Evolutionary conservation across 2,888 invertebrate species (phyloP).

Genomic region (Lacanobia oleracea): DNA sequence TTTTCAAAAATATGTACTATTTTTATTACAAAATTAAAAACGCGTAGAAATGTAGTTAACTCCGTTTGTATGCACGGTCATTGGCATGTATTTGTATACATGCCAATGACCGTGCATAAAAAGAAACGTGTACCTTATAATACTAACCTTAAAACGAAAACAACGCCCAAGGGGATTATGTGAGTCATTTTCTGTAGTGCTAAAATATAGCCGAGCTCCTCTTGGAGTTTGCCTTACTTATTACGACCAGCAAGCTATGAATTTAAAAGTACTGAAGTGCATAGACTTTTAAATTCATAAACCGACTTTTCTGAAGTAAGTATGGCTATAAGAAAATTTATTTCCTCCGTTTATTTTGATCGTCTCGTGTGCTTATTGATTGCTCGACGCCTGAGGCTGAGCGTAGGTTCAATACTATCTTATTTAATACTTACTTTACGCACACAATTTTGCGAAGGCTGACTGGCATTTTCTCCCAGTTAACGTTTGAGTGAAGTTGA

Average conservation of each 20-base stretch:
- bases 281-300: slow-evolving; percentile 16
- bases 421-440: too few species aligned
- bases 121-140: not conserved
- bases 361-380: not conserved
- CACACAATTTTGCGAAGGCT: too few species aligned
- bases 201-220: slow-evolving; percentile 18
- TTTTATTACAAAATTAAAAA: too few species aligned
- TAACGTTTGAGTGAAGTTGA: too few species aligned
- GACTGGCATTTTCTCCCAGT: too few species aligned
- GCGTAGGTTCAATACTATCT: too few species aligned
- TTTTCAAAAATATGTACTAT: too few species aligned
- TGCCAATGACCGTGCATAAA: too few species aligned
- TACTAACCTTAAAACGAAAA: slow-evolving; percentile 26
- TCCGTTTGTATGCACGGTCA: too few species aligned
- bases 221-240: slow-evolving; percentile 14
- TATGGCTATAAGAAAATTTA: not conserved
- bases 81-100: too few species aligned
- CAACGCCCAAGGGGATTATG: not conserved
- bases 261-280: slow-evolving; percentile 22
- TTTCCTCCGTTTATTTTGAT: not conserved
- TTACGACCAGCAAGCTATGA: slow-evolving; percentile 22
- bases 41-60: too few species aligned
- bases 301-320: slow-evolving; percentile 7
- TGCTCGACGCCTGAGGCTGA: not conserved
- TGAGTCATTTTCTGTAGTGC: slow-evolving; percentile 30